Percentiles rank a stretch among this genome's conserved stretches.
Conservation (phyloP, 2,888 invertebrate genomes). For the Himalopsyche kuldschensis region DNA sequence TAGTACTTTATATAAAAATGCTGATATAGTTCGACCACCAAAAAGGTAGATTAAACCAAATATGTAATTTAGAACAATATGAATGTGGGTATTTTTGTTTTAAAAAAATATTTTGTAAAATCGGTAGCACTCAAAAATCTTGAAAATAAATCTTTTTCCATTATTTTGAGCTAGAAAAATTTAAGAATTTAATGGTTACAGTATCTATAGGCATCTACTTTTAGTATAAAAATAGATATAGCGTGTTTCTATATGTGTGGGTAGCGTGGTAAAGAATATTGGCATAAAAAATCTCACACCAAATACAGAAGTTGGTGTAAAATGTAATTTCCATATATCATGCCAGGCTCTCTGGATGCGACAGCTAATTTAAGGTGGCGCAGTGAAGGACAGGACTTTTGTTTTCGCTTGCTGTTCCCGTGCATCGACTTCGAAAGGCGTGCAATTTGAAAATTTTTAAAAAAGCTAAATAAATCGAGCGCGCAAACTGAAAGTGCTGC, state of each 20-base stretch:
- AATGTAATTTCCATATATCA: slow-evolving; percentile 38
- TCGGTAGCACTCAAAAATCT: too few species aligned
- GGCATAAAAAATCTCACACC: background rate
- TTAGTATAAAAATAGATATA: too few species aligned
- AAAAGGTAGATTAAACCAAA: too few species aligned
- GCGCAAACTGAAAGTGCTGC: background rate
- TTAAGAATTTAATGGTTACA: too few species aligned
- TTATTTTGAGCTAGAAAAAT: too few species aligned
- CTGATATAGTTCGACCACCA: too few species aligned
- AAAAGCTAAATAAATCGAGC: background rate
- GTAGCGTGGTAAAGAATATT: background rate
- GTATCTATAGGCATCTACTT: too few species aligned
- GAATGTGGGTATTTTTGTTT: too few species aligned
- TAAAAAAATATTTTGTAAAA: too few species aligned
- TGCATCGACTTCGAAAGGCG: slow-evolving; percentile 13
- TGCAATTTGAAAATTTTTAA: background rate
- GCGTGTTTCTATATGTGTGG: background rate
- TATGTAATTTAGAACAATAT: too few species aligned
- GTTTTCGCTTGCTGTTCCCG: slow-evolving; percentile 7
- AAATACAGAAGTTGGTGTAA: slow-evolving; percentile 17
- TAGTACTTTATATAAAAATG: too few species aligned
- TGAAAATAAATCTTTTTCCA: too few species aligned
- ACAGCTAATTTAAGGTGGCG: slow-evolving; percentile 34
- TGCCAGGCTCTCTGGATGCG: slow-evolving; percentile 23
- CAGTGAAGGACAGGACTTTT: slow-evolving; percentile 21